These are phyloP conservation scores for Megaceryle torquata DNA, from an alignment of 2,113 vertebrate species.

Conservation along the genomic window DNA sequence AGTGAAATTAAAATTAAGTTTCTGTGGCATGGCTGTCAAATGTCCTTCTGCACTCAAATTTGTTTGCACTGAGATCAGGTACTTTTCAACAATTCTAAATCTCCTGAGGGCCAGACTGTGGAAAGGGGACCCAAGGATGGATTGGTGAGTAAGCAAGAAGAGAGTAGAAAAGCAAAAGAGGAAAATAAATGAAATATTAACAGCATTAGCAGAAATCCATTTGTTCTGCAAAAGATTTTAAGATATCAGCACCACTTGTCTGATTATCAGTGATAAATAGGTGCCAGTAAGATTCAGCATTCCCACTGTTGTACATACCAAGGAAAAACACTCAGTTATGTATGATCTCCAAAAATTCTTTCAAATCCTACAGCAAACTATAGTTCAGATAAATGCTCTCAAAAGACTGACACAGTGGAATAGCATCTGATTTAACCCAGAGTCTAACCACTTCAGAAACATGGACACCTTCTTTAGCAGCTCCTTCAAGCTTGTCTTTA, in stretches of 20 bases:
- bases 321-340: not conserved
- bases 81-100: not conserved
- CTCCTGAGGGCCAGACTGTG: not conserved
- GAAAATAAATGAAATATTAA: not conserved
- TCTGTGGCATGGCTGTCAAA: not conserved
- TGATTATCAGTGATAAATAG: not conserved
- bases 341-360: not conserved
- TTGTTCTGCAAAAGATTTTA: not conserved
- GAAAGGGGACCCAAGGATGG: not conserved
- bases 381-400: not conserved
- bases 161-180: not conserved
- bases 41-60: not conserved
- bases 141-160: not conserved
- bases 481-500: not conserved
- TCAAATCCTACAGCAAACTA: not conserved
- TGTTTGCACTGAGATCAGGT: not conserved
- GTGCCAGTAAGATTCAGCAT: not conserved
- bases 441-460: not conserved
- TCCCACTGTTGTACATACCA: not conserved
- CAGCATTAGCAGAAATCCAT: not conserved
- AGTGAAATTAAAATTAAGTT: not conserved
- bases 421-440: not conserved
- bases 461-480: not conserved
- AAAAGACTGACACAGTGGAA: not conserved
- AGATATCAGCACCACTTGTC: not conserved